A percentile compares a stretch with the other conserved stretches of the same genome.
phyloP scores from a whole-genome alignment of 2,797 vertebrate genomes.

The Pipistrellus kuhlii region DNA sequence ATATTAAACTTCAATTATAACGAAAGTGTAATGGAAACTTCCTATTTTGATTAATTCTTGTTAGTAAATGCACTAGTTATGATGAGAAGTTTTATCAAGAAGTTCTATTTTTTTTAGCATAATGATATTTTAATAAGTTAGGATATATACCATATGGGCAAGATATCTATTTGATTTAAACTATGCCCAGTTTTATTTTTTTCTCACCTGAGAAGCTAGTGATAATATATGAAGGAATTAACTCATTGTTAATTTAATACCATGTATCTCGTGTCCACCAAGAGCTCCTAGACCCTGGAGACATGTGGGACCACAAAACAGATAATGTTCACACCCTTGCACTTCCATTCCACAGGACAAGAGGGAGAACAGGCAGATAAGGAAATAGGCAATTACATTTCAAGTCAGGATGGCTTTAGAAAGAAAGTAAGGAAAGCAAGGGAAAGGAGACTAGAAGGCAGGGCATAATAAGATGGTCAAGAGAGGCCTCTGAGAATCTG shows the following conservation, averaged over 20 bases:
- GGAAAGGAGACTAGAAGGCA: neutral
- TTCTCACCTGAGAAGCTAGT: neutral
- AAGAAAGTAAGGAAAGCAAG: neutral
- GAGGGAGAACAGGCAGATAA: neutral
- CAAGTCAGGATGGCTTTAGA: neutral
- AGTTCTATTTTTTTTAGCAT: neutral
- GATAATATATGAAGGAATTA: neutral
- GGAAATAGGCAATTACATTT: neutral
- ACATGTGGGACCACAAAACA: neutral
- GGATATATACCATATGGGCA: neutral
- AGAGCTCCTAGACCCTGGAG: neutral
- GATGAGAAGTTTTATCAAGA: neutral
- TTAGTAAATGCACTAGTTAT: neutral
- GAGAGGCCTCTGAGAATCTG: neutral
- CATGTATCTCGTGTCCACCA: neutral
- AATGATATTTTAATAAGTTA: neutral
- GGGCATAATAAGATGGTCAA: neutral
- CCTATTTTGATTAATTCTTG: neutral
- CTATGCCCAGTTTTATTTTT: neutral
- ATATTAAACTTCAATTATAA: neutral
- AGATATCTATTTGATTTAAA: neutral
- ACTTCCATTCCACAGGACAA: neutral
- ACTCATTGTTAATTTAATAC: neutral
- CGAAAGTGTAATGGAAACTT: neutral
- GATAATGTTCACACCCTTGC: neutral